phyloP scores from a whole-genome alignment of 2,113 vertebrate species.

The Capra hircus region DNA sequence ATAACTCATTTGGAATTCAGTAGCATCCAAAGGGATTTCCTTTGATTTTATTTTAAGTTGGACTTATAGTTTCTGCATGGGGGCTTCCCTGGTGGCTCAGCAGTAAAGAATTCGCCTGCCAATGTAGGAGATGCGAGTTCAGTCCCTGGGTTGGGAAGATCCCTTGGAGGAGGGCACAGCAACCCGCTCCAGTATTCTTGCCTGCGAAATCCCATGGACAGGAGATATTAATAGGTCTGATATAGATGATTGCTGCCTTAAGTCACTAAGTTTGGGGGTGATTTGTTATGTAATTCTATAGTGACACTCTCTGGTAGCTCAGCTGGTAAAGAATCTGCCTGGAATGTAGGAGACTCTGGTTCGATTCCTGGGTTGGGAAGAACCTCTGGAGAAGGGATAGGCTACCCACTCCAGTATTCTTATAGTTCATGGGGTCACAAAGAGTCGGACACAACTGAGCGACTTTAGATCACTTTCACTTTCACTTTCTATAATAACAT shows the following conservation, averaged over 20 bases:
- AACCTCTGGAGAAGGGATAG: not conserved
- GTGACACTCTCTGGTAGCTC: not conserved
- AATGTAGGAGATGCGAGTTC: rapidly evolving
- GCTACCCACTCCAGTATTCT: not conserved
- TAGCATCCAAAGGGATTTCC: not conserved
- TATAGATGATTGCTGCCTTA: not conserved
- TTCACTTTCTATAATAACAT: not conserved
- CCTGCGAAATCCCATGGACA: not conserved
- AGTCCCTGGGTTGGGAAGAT: not conserved
- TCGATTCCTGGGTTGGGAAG: not conserved
- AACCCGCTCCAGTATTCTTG: not conserved
- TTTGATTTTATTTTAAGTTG: not conserved
- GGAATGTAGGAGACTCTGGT: not conserved
- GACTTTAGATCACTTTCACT: not conserved
- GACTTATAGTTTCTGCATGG: not conserved
- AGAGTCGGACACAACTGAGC: not conserved
- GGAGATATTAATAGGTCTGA: not conserved
- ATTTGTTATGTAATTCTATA: not conserved
- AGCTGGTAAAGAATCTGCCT: not conserved
- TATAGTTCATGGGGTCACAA: not conserved
- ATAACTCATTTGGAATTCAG: not conserved
- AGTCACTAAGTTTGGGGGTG: not conserved
- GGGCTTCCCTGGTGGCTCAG: not conserved
- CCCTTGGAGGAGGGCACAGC: not conserved
- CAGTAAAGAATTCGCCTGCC: not conserved